These are phyloP conservation scores for Hiodon alosoides DNA, from an alignment of 2,113 vertebrate species.

Conservation along the genomic window DNA sequence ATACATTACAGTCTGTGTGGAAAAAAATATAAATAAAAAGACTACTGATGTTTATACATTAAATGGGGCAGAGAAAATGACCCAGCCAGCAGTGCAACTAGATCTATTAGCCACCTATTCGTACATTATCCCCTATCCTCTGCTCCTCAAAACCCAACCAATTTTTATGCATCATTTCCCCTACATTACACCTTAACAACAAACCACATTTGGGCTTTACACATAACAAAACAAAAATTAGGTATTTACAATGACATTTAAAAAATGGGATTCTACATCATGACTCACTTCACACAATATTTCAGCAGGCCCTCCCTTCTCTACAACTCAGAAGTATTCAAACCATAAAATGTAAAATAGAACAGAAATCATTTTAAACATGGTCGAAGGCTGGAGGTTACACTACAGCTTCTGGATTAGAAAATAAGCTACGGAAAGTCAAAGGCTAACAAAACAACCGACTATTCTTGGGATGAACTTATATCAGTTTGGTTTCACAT, in stretches of 20 bases:
- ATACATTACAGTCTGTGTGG: not conserved
- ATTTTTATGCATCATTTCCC: slow-evolving; percentile 44
- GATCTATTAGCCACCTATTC: slow-evolving; percentile 36
- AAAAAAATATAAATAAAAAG: not conserved
- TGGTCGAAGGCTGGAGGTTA: no score
- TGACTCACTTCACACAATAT: slow-evolving; percentile 25
- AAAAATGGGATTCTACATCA: slow-evolving; percentile 32
- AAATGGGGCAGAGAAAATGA: slow-evolving; percentile 11
- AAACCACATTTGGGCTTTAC: slow-evolving; percentile 58
- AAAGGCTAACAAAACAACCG: no score
- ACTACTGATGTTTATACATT: no score
- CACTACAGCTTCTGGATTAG: no score
- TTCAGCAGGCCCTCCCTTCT: slow-evolving; percentile 29
- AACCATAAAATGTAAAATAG: not conserved
- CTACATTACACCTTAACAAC: slow-evolving; percentile 58
- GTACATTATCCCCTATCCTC: slow-evolving; percentile 35
- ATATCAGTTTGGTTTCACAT: not conserved
- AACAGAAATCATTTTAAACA: not conserved
- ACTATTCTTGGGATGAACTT: no score
- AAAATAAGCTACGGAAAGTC: no score
- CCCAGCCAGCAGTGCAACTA: slow-evolving; percentile 55
- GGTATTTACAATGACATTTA: slow-evolving; percentile 63
- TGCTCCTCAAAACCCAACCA: slow-evolving; percentile 33
- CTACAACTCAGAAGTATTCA: slow-evolving; percentile 16
- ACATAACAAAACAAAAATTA: slow-evolving; percentile 54